These are phyloP conservation scores for Neosilurus hyrtlii DNA, from an alignment of 2,797 vertebrate species.

Conservation along the genomic window DNA sequence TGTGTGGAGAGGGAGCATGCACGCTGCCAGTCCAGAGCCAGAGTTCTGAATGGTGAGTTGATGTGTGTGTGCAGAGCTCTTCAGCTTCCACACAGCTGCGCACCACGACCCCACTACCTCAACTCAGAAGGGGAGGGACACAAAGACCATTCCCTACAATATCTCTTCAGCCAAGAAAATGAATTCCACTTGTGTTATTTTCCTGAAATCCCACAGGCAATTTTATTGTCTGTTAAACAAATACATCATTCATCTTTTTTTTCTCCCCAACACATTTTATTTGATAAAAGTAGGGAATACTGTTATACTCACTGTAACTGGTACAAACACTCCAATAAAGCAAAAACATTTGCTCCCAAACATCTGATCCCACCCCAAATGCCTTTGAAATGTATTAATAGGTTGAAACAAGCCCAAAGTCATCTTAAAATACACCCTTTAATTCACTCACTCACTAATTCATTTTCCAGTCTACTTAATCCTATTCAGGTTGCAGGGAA, in stretches of 20 bases:
- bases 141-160: constrained; percentile 32
- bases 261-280: background rate
- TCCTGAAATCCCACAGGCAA: background rate
- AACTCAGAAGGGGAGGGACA: constrained; percentile 63
- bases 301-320: background rate
- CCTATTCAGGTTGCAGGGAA: too few species aligned
- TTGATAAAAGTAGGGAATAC: too few species aligned
- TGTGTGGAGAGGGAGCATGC: background rate
- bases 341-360: background rate
- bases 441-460: too few species aligned
- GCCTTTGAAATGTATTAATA: background rate
- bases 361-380: background rate
- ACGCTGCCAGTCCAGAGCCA: constrained; percentile 1
- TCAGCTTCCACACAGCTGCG: constrained; percentile 32
- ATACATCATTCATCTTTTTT: background rate
- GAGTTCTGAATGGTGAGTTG: background rate
- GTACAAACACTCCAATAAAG: background rate
- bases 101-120: constrained; percentile 37
- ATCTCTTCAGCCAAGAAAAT: background rate
- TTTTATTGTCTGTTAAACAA: background rate
- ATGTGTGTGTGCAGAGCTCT: background rate
- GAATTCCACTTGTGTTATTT: background rate
- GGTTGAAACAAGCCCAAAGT: background rate
- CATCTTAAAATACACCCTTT: background rate
- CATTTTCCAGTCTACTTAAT: too few species aligned